Evolutionary conservation across 2,797 vertebrate genomes (phyloP).

Genomic region (Chromis chromis): DNA sequence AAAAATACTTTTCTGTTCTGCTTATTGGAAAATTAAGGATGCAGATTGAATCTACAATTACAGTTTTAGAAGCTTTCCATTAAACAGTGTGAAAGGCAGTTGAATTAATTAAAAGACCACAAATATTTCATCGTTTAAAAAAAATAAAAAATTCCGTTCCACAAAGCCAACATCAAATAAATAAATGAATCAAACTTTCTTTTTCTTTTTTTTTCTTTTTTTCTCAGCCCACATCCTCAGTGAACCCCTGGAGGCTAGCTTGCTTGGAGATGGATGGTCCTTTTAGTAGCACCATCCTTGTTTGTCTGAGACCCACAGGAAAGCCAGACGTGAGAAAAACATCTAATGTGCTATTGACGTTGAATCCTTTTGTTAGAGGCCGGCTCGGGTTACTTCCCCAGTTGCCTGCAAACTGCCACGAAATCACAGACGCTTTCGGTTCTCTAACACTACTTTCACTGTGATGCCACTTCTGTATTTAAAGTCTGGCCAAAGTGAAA

Average conservation of each 20-base stretch:
- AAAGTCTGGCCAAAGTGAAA: conserved; percentile 35
- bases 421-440: conserved; percentile 34
- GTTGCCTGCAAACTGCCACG: conserved; percentile 11
- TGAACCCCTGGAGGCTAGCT: conserved; percentile 39
- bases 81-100: neutral
- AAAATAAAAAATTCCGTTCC: no score
- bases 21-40: neutral
- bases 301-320: conserved; percentile 63
- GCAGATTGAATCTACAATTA: neutral
- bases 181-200: neutral
- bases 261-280: conserved; percentile 60
- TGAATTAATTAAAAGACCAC: conserved; percentile 4
- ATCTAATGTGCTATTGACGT: conserved; percentile 64
- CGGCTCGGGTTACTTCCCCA: conserved; percentile 20
- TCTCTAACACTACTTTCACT: conserved; percentile 18
- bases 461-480: conserved; percentile 5
- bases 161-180: neutral
- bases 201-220: neutral
- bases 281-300: conserved; percentile 56
- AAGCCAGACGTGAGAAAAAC: conserved; percentile 68
- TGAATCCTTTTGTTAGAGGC: conserved; percentile 61
- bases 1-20: neutral
- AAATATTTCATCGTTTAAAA: conserved; percentile 6
- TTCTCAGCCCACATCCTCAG: conserved; percentile 25
- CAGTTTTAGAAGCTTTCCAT: neutral